A percentile compares a stretch with the other conserved stretches of the same genome.
Evolutionary conservation across 2,113 vertebrate species (phyloP).

Genomic region (Nanorana parkeri): DNA sequence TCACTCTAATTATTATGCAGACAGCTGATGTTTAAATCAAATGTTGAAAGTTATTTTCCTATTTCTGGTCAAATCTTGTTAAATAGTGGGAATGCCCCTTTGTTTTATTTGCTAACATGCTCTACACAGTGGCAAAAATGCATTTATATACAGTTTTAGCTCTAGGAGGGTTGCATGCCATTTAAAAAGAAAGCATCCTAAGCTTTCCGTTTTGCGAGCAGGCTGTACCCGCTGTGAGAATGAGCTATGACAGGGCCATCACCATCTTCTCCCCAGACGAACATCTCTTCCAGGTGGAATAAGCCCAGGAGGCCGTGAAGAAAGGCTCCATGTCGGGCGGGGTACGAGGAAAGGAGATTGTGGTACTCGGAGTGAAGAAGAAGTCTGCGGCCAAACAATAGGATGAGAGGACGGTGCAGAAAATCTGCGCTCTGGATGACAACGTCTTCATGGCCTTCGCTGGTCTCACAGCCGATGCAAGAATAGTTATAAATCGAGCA

Average conservation of each 20-base stretch:
- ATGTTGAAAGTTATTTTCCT: too few relatives aligned
- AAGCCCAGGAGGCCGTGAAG: conserved; percentile 87
- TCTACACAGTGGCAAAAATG: too few relatives aligned
- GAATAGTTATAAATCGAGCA: conserved; percentile 86
- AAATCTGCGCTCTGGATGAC: conserved; percentile 86
- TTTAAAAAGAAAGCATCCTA: too few relatives aligned
- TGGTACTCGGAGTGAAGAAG: conserved; percentile 88
- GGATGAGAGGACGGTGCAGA: conserved; percentile 86
- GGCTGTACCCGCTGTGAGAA: conserved; percentile 54
- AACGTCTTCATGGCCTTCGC: conserved; percentile 90
- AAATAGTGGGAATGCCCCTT: too few relatives aligned
- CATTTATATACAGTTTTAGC: too few relatives aligned
- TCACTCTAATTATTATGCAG: too few relatives aligned
- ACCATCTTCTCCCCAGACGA: conserved; percentile 87
- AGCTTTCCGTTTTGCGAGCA: conserved; percentile 45
- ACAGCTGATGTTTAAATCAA: too few relatives aligned
- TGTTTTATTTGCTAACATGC: too few relatives aligned
- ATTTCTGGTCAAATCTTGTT: too few relatives aligned
- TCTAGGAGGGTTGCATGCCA: too few relatives aligned
- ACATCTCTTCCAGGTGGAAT: conserved; percentile 87
- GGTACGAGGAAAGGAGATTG: conserved; percentile 82
- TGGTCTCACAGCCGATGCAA: conserved; percentile 85
- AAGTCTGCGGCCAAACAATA: conserved; percentile 87
- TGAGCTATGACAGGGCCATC: conserved; percentile 88
- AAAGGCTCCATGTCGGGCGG: conserved; percentile 86